These are phyloP conservation scores for Regulus satrapa DNA, from an alignment of 2,113 vertebrate genomes.

Conservation along the genomic window DNA sequence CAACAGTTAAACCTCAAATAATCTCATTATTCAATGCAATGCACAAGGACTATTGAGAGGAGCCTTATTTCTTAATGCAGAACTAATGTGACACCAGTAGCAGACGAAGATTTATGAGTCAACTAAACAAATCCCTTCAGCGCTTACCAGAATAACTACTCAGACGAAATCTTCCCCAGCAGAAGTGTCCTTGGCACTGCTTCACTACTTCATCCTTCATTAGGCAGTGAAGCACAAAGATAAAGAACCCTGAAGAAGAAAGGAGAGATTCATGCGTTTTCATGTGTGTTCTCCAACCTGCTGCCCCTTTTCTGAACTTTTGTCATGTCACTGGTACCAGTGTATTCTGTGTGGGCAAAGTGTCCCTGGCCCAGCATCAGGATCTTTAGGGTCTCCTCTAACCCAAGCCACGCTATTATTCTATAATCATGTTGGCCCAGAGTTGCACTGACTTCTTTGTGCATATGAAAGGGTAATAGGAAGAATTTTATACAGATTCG, in stretches of 20 bases:
- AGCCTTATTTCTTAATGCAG: neutral
- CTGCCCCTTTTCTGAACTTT: neutral
- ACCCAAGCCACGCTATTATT: neutral
- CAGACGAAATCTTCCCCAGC: slow-evolving; percentile 72
- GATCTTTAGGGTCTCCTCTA: neutral
- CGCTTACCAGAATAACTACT: slow-evolving; percentile 80
- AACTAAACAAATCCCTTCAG: neutral
- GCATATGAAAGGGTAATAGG: neutral
- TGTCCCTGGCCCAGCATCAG: neutral
- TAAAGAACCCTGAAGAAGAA: slow-evolving; percentile 77
- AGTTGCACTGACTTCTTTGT: neutral
- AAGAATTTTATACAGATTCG: neutral
- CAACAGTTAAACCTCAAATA: neutral
- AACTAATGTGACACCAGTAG: neutral
- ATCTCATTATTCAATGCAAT: neutral
- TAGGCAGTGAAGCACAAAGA: slow-evolving; percentile 88
- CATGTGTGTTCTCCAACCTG: neutral
- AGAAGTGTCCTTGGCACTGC: slow-evolving; percentile 79
- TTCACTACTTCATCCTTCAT: slow-evolving; percentile 86
- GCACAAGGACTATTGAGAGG: neutral
- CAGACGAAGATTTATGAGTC: neutral
- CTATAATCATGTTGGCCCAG: neutral
- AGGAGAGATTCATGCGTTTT: neutral
- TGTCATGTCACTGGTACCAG: neutral
- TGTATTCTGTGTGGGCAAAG: neutral